These are phyloP conservation scores for Trididemnum clinides DNA, from an alignment of 23 tunicate species.

Conservation along the genomic window DNA sequence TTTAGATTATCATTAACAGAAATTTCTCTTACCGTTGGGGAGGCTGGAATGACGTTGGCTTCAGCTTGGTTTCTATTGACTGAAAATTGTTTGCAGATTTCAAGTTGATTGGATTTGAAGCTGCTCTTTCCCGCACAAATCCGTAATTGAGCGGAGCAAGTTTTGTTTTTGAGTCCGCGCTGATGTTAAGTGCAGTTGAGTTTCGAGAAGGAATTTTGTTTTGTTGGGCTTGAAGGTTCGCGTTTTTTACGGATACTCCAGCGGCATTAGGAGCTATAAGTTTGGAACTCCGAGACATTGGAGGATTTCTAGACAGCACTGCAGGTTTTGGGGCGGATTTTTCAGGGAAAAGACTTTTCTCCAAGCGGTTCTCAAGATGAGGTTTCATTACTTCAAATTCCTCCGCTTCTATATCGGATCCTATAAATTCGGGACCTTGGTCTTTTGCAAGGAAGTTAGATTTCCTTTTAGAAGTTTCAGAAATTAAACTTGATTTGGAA, in stretches of 20 bases:
- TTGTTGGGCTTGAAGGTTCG: background rate
- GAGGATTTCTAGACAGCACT: background rate
- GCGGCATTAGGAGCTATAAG: slow-evolving; percentile 15
- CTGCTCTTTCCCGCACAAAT: background rate
- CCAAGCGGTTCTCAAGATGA: background rate
- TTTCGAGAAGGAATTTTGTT: background rate
- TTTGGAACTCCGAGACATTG: slow-evolving; percentile 26
- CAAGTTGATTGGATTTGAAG: too few species aligned
- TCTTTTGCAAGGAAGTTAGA: too few species aligned
- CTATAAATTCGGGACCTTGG: too few species aligned
- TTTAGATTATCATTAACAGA: too few species aligned
- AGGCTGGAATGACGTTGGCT: too few species aligned
- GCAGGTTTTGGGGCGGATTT: too few species aligned
- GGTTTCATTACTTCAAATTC: too few species aligned
- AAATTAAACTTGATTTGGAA: too few species aligned
- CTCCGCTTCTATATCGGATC: too few species aligned
- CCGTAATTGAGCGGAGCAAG: slow-evolving; percentile 71
- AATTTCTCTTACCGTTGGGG: too few species aligned
- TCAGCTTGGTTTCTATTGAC: background rate
- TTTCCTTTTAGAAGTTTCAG: too few species aligned
- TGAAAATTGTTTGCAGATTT: background rate
- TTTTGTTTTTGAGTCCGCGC: slow-evolving; percentile 3
- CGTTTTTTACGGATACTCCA: background rate
- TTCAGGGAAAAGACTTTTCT: too few species aligned
- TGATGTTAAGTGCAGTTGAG: background rate